A percentile compares a stretch with the other conserved stretches of the same genome.
Conservation (phyloP, 2,797 vertebrate genomes). For the Chaetophractus vellerosus region DNA sequence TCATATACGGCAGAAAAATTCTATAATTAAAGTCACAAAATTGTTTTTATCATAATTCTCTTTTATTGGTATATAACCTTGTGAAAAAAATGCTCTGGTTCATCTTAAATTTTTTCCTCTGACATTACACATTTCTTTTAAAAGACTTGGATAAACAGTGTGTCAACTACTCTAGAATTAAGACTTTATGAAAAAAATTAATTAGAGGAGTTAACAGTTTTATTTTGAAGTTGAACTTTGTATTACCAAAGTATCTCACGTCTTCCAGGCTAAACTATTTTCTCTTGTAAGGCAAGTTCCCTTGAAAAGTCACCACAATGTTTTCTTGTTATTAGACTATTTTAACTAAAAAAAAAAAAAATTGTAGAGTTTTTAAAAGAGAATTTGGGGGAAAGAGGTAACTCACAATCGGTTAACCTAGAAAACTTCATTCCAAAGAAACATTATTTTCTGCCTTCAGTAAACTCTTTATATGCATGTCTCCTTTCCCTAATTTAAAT, state of each 20-base stretch:
- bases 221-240: constrained; percentile 59
- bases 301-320: constrained; percentile 36
- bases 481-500: neutral
- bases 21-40: constrained; percentile 70
- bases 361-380: constrained; percentile 16
- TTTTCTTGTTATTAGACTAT: constrained; percentile 37
- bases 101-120: constrained; percentile 65
- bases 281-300: neutral
- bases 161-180: constrained; percentile 30
- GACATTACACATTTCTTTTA: constrained; percentile 47
- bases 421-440: neutral
- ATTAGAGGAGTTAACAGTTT: constrained; percentile 44
- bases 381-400: neutral
- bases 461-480: neutral
- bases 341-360: neutral
- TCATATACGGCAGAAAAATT: constrained; percentile 46
- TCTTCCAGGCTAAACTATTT: constrained; percentile 53
- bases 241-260: neutral
- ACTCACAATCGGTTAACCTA: constrained; percentile 20
- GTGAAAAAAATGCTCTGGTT: neutral
- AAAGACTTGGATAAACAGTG: constrained; percentile 50
- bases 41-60: constrained; percentile 68
- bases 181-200: constrained; percentile 56
- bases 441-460: neutral
- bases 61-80: constrained; percentile 68